These are phyloP conservation scores for Eupithecia subumbrata DNA, from an alignment of 2,888 invertebrate species.

Conservation along the genomic window DNA sequence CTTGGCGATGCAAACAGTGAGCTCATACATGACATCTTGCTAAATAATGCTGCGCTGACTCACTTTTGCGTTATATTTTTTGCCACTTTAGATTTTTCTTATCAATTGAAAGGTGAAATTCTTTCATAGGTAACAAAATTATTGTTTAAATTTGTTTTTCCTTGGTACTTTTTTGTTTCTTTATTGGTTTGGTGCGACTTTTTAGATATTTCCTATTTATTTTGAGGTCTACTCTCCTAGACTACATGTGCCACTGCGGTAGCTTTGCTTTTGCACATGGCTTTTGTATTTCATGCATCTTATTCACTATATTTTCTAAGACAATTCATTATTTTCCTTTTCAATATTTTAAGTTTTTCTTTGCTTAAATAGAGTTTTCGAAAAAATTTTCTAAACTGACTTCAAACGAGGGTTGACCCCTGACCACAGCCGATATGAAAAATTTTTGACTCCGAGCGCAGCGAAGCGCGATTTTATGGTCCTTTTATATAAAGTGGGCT, in stretches of 20 bases:
- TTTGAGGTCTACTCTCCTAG: not conserved
- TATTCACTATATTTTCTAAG: not conserved
- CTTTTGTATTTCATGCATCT: not conserved
- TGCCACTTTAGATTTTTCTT: not conserved
- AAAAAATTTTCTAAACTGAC: no score
- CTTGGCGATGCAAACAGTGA: constrained; percentile 45
- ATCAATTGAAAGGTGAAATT: not conserved
- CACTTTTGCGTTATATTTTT: not conserved
- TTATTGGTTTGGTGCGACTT: not conserved
- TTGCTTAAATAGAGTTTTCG: no score
- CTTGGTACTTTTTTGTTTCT: no score
- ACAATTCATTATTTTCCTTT: not conserved
- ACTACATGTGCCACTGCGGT: not conserved
- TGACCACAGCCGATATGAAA: no score
- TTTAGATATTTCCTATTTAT: not conserved
- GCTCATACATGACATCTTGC: constrained; percentile 30
- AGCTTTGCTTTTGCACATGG: not conserved
- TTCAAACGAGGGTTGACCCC: no score
- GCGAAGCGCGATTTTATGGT: no score
- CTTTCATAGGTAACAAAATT: not conserved
- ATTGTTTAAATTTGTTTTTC: no score
- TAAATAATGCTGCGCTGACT: not conserved
- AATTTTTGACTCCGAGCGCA: no score
- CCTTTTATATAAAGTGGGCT: not conserved
- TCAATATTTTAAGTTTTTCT: not conserved